phyloP scores from a whole-genome alignment of 2,888 invertebrate genomes.

The Polylopha cassiicola region DNA sequence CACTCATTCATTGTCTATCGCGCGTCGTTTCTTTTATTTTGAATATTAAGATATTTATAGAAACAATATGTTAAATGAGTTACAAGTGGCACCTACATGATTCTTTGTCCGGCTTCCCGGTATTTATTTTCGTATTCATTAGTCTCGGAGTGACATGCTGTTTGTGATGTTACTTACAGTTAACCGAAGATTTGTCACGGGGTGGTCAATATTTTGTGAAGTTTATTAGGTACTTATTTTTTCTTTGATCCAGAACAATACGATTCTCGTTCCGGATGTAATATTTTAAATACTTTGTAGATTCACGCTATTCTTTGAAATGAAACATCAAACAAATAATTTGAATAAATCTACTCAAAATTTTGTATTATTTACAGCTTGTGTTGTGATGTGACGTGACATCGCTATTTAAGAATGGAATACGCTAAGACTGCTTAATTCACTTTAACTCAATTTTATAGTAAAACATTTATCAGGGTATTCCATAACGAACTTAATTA shows the following conservation, averaged over 20 bases:
- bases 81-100: constrained; percentile 32
- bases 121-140: constrained; percentile 60
- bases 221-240: constrained; percentile 66
- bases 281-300: constrained; percentile 53
- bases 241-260: constrained; percentile 65
- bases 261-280: constrained; percentile 44
- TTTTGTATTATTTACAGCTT: no score
- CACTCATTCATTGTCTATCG: constrained; percentile 33
- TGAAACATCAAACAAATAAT: constrained; percentile 53
- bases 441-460: no score
- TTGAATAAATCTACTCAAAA: constrained; percentile 9
- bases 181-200: constrained; percentile 57
- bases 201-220: constrained; percentile 58
- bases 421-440: no score
- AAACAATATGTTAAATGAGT: constrained; percentile 36
- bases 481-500: no score
- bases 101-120: constrained; percentile 43
- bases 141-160: constrained; percentile 46
- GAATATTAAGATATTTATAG: constrained; percentile 35
- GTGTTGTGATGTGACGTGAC: no score
- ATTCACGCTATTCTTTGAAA: constrained; percentile 48
- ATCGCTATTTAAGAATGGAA: no score
- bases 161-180: constrained; percentile 56
- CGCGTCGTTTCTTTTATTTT: constrained; percentile 25
- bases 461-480: no score